A percentile compares a stretch with the other conserved stretches of the same genome.
phyloP scores from a whole-genome alignment of 2,113 vertebrate species.

The Microcebus ravelobensis region DNA sequence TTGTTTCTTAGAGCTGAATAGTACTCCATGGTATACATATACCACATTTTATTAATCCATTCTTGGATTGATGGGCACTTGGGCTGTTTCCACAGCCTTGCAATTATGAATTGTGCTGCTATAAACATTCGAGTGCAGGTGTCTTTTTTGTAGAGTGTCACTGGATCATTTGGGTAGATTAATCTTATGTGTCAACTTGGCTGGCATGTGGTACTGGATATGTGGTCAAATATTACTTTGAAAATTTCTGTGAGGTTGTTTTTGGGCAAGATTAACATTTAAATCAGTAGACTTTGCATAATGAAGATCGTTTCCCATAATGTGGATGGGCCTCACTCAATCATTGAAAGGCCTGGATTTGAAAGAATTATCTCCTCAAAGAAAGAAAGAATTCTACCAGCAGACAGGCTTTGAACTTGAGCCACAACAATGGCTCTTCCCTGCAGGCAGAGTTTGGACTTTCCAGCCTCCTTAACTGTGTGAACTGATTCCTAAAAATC shows the following conservation, averaged over 20 bases:
- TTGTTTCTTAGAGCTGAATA: no score
- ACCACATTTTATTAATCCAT: no score
- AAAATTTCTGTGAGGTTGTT: background rate
- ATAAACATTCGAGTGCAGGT: no score
- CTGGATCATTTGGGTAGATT: no score
- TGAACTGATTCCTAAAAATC: background rate
- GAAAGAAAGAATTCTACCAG: background rate
- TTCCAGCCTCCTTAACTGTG: background rate
- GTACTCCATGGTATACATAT: no score
- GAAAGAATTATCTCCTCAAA: background rate
- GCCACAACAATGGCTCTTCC: background rate
- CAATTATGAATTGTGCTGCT: no score
- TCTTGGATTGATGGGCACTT: no score
- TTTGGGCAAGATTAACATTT: background rate
- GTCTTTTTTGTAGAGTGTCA: no score
- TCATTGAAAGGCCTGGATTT: background rate
- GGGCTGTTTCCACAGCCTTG: no score
- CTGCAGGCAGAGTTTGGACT: background rate
- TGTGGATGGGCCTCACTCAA: background rate
- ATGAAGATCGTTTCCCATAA: background rate
- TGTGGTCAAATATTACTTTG: background rate
- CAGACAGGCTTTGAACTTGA: background rate
- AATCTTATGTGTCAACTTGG: background rate
- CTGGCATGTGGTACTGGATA: background rate
- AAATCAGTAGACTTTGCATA: background rate